Conservation (phyloP, 2,888 invertebrate species). For the Pristionchus exspectatus region DNA sequence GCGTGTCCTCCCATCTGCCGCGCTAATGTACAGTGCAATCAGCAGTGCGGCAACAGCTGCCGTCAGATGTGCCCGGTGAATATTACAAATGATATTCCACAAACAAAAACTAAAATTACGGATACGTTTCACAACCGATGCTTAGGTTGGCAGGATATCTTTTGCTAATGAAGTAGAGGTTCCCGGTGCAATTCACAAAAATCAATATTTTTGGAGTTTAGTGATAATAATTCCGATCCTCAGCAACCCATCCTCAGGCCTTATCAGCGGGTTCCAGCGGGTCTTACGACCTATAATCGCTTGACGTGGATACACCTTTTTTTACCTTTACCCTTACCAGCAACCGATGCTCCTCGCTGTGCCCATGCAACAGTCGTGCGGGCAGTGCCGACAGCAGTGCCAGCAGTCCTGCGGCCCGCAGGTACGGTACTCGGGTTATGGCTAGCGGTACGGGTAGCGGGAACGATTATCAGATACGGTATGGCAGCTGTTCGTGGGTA, state of each 20-base stretch:
- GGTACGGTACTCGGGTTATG: too few species aligned
- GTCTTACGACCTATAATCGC: too few species aligned
- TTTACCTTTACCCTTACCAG: too few species aligned
- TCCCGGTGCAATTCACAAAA: not conserved
- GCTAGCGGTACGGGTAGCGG: too few species aligned
- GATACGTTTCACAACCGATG: too few species aligned
- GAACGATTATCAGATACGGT: too few species aligned
- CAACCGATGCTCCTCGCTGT: not conserved
- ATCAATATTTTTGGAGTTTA: not conserved
- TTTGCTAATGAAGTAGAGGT: not conserved
- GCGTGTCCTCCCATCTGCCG: not conserved
- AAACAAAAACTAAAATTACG: not conserved
- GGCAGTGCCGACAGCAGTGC: slow-evolving; percentile 24
- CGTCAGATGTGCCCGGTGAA: slow-evolving; percentile 1
- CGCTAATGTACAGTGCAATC: not conserved
- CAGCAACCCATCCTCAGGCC: too few species aligned
- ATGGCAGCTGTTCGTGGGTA: too few species aligned
- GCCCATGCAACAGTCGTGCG: not conserved
- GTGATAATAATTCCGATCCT: not conserved
- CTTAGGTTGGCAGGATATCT: not conserved
- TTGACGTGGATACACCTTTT: too few species aligned
- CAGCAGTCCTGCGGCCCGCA: not conserved
- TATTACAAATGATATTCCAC: too few species aligned
- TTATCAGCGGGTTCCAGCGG: too few species aligned
- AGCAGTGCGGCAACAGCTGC: slow-evolving; percentile 5